phyloP scores from a whole-genome alignment of 2,888 invertebrate species.

The Zygogramma bicolorata region DNA sequence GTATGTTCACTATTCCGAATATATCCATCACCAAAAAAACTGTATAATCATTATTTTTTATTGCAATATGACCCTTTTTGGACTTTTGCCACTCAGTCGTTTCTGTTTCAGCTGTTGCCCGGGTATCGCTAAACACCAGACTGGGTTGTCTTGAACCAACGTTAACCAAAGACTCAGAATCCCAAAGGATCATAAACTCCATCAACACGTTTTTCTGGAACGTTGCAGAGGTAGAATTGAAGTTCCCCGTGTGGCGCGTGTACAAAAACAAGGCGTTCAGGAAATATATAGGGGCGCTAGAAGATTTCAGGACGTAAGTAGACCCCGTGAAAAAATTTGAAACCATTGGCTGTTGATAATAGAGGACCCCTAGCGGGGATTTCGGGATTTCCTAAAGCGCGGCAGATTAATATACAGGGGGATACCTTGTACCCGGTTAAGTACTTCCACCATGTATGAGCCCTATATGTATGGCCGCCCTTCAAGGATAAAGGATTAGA shows the following conservation, averaged over 20 bases:
- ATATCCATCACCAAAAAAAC: no score
- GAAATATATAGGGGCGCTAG: constrained; percentile 78
- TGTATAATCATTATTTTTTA: no score
- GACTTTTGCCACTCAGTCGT: background rate
- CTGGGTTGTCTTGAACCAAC: constrained; percentile 78
- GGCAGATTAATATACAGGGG: no score
- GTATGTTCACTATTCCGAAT: no score
- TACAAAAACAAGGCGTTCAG: constrained; percentile 79
- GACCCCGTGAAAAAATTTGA: background rate
- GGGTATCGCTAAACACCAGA: constrained; percentile 84
- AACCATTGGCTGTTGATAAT: background rate
- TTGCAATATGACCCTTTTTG: no score
- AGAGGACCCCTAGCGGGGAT: no score
- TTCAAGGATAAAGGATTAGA: no score
- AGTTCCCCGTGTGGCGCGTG: constrained; percentile 81
- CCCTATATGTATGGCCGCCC: no score
- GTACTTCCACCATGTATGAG: no score
- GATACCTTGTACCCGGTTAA: no score
- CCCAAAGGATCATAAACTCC: constrained; percentile 81
- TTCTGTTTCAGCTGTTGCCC: constrained; percentile 78
- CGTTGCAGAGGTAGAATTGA: constrained; percentile 79
- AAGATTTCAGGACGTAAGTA: constrained; percentile 78
- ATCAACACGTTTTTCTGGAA: constrained; percentile 84
- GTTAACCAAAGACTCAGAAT: constrained; percentile 70
- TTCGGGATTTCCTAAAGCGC: no score